A percentile compares a stretch with the other conserved stretches of the same genome.
Conservation (phyloP, 2,113 vertebrate genomes). For the Eptatretus burgeri region DNA sequence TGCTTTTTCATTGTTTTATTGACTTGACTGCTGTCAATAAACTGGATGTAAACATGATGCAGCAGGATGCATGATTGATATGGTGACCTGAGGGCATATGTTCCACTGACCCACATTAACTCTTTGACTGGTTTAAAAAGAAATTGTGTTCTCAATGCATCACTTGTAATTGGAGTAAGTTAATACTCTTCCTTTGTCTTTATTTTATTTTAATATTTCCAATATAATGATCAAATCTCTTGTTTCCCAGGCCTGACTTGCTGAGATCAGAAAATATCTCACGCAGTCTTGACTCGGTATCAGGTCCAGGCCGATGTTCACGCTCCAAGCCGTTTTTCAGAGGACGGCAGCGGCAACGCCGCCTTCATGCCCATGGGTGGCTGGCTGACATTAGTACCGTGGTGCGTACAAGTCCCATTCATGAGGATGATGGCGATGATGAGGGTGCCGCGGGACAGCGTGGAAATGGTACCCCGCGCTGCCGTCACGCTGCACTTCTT, state of each 20-base stretch:
- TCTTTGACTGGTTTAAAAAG: too few species aligned
- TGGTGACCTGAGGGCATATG: too few species aligned
- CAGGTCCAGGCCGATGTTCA: slow-evolving; percentile 45
- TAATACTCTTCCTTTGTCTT: too few species aligned
- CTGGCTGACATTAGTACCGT: neutral
- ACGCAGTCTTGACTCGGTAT: slow-evolving; percentile 52
- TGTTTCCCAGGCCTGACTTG: slow-evolving; percentile 37
- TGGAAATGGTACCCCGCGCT: neutral
- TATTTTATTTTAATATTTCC: too few species aligned
- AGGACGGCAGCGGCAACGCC: neutral
- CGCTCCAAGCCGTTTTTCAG: slow-evolving; percentile 50
- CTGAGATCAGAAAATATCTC: slow-evolving; percentile 64
- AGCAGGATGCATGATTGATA: too few species aligned
- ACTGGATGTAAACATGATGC: too few species aligned
- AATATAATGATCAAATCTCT: too few species aligned
- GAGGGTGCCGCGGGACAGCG: slow-evolving; percentile 8
- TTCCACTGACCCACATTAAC: too few species aligned
- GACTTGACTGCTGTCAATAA: too few species aligned
- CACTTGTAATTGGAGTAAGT: too few species aligned
- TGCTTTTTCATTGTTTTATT: too few species aligned
- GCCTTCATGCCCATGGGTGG: neutral
- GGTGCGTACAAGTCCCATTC: slow-evolving; percentile 2
- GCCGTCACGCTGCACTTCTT: slow-evolving; percentile 16
- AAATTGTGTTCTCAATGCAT: too few species aligned
- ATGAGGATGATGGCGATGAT: neutral